Base-by-base conservation (phyloP, 2,797 vertebrate genomes). In the Helicolenus hilgendorfi region DNA sequence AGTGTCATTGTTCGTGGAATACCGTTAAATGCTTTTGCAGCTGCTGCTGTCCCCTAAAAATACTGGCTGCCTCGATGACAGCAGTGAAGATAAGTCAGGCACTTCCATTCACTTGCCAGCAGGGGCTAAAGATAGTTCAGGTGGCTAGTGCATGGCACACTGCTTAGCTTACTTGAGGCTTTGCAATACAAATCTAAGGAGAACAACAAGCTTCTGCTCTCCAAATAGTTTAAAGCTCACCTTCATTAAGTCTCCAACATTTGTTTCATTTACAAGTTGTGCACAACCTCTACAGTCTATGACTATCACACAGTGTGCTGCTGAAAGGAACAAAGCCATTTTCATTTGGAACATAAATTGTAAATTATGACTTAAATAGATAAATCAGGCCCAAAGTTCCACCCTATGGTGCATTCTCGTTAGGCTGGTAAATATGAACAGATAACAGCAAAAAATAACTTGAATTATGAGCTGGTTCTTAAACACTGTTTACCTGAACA, bases 21-120 rank as follows among this genome's bases (percentile, higher is more conserved):
- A 96, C 95, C 88, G 92, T 96, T 98, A 97, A 98, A 98, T 97
- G 97, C 96, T 98, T 97, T 96, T 96, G 96, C 98, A 98, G 98
- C 97, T 98, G 97, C 96, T 96, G 96, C 96, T 92, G 96, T 94
- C 97, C 96, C 94, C 97, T 98, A 98, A 98, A 98, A 98, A 98
- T 98, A 98, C 97, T 92, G 92, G 88, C 95, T 91, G 97, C 95
- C 96, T 95, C 87, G 95, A 97, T 97, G 97, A 98, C 97, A 98
- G 97, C 96, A 96, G 96, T 94, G 94, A 91, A 96, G 97, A 98
- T 97, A 98, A 98, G 97, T 96, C 93, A 90, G 92, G 92, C 96
- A 96, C 97, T 97, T 96, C 96, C 97, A 97, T 97, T 97, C 97
- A 97, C 94, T 97, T 97, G 97, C 97, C 97, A 93, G 95, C 94